A percentile compares a stretch with the other conserved stretches of the same genome.
Conservation (phyloP, 2,113 vertebrate genomes). For the Sarotherodon lohbergeri region DNA sequence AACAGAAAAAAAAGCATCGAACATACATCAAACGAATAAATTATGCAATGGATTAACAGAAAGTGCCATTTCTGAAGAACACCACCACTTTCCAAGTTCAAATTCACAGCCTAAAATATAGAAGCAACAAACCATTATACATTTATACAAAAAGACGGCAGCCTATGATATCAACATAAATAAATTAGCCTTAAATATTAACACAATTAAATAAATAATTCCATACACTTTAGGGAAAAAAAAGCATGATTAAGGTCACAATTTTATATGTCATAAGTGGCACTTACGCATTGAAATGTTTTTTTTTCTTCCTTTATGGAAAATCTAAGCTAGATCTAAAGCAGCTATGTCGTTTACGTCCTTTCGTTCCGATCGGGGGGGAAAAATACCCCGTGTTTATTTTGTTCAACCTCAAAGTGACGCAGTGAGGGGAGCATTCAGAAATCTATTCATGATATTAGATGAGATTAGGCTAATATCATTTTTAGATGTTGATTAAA, state of each 20-base stretch:
- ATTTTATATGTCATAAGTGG: constrained; percentile 84
- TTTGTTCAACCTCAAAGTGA: neutral
- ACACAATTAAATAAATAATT: constrained; percentile 87
- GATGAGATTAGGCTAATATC: neutral
- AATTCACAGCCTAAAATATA: constrained; percentile 85
- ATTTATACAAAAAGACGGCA: constrained; percentile 67
- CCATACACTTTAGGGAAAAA: constrained; percentile 68
- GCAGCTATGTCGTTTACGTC: constrained; percentile 50
- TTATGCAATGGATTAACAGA: constrained; percentile 70
- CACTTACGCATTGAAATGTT: constrained; percentile 73
- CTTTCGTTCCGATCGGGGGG: neutral
- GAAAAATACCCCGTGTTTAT: neutral
- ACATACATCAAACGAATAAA: constrained; percentile 75
- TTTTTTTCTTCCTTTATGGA: constrained; percentile 28
- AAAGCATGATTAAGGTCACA: constrained; percentile 84
- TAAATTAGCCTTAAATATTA: constrained; percentile 66
- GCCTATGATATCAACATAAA: constrained; percentile 56
- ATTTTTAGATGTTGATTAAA: neutral
- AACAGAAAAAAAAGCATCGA: constrained; percentile 17
- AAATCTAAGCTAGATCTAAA: constrained; percentile 52
- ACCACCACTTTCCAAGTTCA: constrained; percentile 74
- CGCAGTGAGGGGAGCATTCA: neutral
- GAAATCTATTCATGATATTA: neutral
- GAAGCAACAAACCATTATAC: constrained; percentile 74
- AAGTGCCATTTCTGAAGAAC: constrained; percentile 80